Percentiles rank a stretch among this genome's conserved stretches.
phyloP scores from a whole-genome alignment of 2,113 vertebrate genomes.

The Typhlomys cinereus region DNA sequence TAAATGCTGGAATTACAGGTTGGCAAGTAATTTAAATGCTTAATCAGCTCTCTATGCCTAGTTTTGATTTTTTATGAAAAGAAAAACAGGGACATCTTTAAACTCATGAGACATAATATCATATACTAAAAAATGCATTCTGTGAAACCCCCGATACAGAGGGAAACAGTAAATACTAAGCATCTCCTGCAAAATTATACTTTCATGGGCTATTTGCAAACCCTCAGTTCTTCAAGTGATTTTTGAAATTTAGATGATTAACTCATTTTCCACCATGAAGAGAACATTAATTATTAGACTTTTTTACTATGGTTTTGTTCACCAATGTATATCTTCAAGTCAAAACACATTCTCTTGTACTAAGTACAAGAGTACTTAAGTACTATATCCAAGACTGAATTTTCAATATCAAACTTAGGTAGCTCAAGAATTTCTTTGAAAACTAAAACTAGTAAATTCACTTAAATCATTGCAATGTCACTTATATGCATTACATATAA shows the following conservation, averaged over 20 bases:
- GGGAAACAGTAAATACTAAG: background rate
- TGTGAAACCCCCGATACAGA: background rate
- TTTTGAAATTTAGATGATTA: background rate
- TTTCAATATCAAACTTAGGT: background rate
- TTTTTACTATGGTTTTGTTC: too few species aligned
- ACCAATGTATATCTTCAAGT: too few species aligned
- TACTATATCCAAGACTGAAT: background rate
- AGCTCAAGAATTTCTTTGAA: background rate
- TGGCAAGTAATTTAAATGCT: too few species aligned
- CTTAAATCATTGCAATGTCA: background rate
- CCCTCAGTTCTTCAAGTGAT: background rate
- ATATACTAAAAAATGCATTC: background rate
- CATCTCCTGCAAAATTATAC: background rate
- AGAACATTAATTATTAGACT: background rate
- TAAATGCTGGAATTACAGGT: too few species aligned
- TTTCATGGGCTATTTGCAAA: background rate
- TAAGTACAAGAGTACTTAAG: constrained; percentile 45
- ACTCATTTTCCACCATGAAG: background rate
- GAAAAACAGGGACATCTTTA: background rate
- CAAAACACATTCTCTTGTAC: too few species aligned
- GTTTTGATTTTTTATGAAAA: background rate
- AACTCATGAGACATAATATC: background rate
- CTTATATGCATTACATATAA: background rate
- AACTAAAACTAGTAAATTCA: background rate
- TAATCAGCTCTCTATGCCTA: too few species aligned